These are phyloP conservation scores for Mellilla xanthometata DNA, from an alignment of 2,888 invertebrate species.

Conservation along the genomic window DNA sequence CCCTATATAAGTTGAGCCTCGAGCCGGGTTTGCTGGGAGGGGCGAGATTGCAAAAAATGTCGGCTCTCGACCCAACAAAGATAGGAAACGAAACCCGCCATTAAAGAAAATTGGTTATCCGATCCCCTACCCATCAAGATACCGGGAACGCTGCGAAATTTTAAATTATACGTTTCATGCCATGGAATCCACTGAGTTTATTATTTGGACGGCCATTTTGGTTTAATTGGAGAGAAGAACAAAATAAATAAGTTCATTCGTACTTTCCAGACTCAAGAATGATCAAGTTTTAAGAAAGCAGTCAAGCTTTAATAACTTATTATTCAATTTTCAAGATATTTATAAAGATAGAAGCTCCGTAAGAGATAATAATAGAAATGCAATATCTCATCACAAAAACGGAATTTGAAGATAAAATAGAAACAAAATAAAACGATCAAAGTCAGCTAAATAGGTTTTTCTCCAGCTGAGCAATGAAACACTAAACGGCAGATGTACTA, in stretches of 20 bases:
- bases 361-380: too few species aligned
- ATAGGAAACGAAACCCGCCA: constrained; percentile 75
- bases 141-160: constrained; percentile 47
- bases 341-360: too few species aligned
- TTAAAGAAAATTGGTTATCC: constrained; percentile 75
- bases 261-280: too few species aligned
- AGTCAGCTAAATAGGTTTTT: constrained; percentile 79
- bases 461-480: constrained; percentile 45
- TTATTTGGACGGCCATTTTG: constrained; percentile 13
- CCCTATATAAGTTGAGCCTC: constrained; percentile 52
- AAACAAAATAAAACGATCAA: constrained; percentile 77
- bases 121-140: constrained; percentile 52
- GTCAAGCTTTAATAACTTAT: too few species aligned
- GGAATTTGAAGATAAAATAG: constrained; percentile 54
- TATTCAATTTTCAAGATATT: too few species aligned
- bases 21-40: constrained; percentile 53
- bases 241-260: too few species aligned
- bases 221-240: neutral
- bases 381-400: too few species aligned
- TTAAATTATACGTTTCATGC: constrained; percentile 45
- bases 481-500: constrained; percentile 37
- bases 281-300: too few species aligned
- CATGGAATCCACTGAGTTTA: constrained; percentile 8
- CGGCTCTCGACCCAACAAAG: constrained; percentile 71
- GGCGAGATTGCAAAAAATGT: constrained; percentile 69